These are phyloP conservation scores for Nautilus pompilius DNA, from an alignment of 1,140 invertebrate genomes.

Conservation along the genomic window DNA sequence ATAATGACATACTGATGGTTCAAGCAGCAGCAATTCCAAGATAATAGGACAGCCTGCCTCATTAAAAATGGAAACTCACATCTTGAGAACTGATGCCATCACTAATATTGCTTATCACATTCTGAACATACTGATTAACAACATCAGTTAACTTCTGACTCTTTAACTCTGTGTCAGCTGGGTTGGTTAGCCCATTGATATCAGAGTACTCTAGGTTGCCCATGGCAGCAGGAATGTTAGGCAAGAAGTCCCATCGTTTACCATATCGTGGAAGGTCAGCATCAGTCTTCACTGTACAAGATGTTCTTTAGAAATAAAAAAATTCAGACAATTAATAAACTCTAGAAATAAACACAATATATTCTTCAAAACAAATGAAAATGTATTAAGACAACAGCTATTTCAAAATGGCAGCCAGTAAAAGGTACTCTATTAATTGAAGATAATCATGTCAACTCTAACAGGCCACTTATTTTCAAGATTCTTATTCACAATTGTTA, in stretches of 20 bases:
- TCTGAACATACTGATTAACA: background rate
- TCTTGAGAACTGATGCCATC: too few relatives aligned
- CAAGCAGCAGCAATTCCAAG: too few relatives aligned
- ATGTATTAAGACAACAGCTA: background rate
- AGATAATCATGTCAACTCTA: too few relatives aligned
- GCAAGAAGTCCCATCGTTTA: slow-evolving; percentile 36
- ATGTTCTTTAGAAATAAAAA: slow-evolving; percentile 28
- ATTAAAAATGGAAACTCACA: too few relatives aligned
- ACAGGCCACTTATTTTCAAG: too few relatives aligned
- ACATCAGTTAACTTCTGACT: background rate
- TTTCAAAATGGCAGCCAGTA: background rate
- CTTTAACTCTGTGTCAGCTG: background rate
- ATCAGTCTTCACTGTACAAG: slow-evolving; percentile 45
- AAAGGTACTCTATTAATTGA: too few relatives aligned
- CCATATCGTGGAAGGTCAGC: slow-evolving; percentile 47
- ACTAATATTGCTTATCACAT: too few relatives aligned
- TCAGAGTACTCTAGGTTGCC: slow-evolving; percentile 1
- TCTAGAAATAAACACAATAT: too few relatives aligned
- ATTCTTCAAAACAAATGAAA: background rate
- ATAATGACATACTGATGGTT: too few relatives aligned
- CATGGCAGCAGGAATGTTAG: slow-evolving; percentile 28
- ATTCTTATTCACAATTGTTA: too few relatives aligned
- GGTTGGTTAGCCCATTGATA: background rate
- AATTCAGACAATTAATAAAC: background rate
- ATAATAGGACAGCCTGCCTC: too few relatives aligned